Base-by-base conservation (phyloP, 2,113 vertebrate genomes). In the Bubo bubo region DNA sequence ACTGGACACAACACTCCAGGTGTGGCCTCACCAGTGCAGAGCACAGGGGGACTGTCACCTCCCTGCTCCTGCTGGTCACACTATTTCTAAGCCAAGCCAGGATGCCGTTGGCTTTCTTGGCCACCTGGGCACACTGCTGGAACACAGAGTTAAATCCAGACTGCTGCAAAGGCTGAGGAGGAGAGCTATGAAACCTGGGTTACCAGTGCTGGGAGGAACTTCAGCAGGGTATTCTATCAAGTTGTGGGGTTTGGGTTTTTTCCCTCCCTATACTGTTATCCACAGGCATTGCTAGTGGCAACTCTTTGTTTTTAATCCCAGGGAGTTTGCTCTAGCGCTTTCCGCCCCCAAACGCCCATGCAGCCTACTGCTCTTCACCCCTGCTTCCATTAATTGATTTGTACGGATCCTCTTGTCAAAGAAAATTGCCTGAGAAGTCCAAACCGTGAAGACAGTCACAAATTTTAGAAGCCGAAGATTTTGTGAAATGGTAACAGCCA, bases 311-410 rank as follows among this genome's bases (percentile, higher is more conserved):
- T 92, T 56, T n/a, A 72, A 67, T 67, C 50, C 75, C 89, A 73
- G 22, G 58, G 63, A 88, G 52, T 58, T 87, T 59, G 68, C 56
- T 89, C 34, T 9, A 34, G 60, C 59, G 20, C 66, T 66, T 68
- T 17, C 23, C 62, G 9, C 8, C 21, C 27, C 9, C n/a, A 11
- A 27, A 63, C 5, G 0, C 52, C 86, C 79, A 47, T 14, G 26
- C n/a, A 35, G 35, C n/a, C 47, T 18, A 28, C 35, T 59, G 52
- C 84, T 72, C 60, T 21, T 66, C 90, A 87, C 52, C 74, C 71
- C 43, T n/a, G 2, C 28, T 68, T 89, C 95, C 91, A 73, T 87
- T 93, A 64, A 92, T 67, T 95, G 93, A 84, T 94, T 95, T 59
- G 52, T 92, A 82, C 26, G 5, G 77, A 77, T 83, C 79, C 66